A percentile compares a stretch with the other conserved stretches of the same genome.
phyloP scores from a whole-genome alignment of 2,888 invertebrate species.

The Petrolisthes cinctipes region DNA sequence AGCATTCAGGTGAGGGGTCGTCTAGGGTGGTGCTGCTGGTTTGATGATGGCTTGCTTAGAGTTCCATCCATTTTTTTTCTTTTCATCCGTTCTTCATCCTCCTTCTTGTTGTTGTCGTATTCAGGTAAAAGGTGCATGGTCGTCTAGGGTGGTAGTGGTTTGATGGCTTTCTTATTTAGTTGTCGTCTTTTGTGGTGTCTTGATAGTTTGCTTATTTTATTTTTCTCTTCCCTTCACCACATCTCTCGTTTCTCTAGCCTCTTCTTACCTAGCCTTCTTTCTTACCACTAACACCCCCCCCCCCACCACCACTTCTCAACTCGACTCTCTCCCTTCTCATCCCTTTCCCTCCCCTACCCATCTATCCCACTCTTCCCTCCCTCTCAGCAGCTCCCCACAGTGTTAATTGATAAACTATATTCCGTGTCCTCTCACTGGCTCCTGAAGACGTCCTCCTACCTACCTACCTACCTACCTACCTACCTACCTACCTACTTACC shows the following conservation, averaged over 20 bases:
- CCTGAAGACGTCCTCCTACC: background rate
- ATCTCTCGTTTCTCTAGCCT: background rate
- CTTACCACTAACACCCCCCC: background rate
- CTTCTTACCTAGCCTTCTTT: too few species aligned
- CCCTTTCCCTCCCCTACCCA: background rate
- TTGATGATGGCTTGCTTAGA: conserved; percentile 17
- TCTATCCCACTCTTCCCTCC: background rate
- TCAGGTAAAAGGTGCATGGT: too few species aligned
- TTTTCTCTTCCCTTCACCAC: too few species aligned
- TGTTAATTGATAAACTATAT: background rate
- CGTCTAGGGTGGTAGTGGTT: too few species aligned
- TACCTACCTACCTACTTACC: too few species aligned
- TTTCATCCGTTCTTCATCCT: too few species aligned
- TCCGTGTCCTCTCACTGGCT: background rate
- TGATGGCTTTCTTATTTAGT: too few species aligned
- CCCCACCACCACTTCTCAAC: background rate
- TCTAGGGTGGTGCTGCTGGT: conserved; percentile 16
- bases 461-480: background rate
- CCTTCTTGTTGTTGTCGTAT: too few species aligned
- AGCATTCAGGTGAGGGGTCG: conserved; percentile 8
- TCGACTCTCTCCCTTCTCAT: background rate
- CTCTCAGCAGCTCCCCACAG: background rate
- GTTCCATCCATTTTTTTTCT: background rate
- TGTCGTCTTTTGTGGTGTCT: too few species aligned
- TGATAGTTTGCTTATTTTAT: too few species aligned